Percentiles rank a stretch among this genome's conserved stretches.
These are phyloP conservation scores for Philopedon plagiatum DNA, from an alignment of 2,888 invertebrate species.

Conservation along the genomic window DNA sequence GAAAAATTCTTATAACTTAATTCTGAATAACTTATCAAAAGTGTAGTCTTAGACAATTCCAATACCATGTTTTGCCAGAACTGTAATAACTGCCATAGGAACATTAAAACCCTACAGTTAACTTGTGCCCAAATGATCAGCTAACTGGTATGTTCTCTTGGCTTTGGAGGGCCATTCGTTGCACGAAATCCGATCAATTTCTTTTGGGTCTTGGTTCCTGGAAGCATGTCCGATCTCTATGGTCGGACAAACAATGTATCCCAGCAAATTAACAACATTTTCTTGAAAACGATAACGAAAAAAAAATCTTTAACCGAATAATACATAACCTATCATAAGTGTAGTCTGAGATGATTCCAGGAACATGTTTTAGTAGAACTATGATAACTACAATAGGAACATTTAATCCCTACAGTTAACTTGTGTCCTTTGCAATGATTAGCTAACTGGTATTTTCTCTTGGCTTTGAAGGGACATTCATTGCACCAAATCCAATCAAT, in stretches of 20 bases:
- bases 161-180: neutral
- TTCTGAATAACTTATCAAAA: neutral
- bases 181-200: neutral
- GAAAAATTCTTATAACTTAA: neutral
- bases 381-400: slow-evolving; percentile 1
- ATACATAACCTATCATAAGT: no score
- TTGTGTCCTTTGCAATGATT: neutral
- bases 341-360: neutral
- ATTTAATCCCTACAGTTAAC: neutral
- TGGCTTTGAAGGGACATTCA: slow-evolving; percentile 4
- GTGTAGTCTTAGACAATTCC: no score
- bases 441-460: neutral
- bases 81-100: neutral
- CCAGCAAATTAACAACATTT: no score
- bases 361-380: neutral
- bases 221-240: no score
- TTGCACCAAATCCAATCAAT: neutral
- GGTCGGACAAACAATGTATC: no score
- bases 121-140: neutral
- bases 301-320: no score
- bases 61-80: no score
- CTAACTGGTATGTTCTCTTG: neutral
- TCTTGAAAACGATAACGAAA: no score
- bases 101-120: neutral
- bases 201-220: no score